Conservation (phyloP, 2,888 invertebrate species). For the Pyrocoelia pectoralis region DNA sequence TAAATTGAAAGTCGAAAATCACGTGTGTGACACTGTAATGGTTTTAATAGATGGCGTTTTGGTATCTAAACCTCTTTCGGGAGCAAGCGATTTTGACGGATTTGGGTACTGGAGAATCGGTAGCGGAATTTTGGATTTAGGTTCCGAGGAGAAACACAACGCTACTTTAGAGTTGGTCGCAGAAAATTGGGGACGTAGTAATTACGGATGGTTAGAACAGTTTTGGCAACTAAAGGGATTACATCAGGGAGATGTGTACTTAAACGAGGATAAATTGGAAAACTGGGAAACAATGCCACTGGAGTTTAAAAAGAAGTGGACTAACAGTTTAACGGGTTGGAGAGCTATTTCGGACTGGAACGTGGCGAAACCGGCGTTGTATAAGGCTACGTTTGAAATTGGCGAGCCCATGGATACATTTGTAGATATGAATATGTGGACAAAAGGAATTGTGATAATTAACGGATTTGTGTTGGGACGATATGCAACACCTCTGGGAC, state of each 20-base stretch:
- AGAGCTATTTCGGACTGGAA: too few species aligned
- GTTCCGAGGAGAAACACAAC: too few species aligned
- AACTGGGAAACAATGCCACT: conserved; percentile 63
- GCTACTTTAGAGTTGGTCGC: conserved; percentile 60
- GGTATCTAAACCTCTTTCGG: conserved; percentile 50
- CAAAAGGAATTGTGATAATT: conserved; percentile 81
- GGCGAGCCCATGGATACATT: conserved; percentile 70
- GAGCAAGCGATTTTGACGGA: conserved; percentile 47
- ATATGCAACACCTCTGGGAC: conserved; percentile 79
- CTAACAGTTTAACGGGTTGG: conserved; percentile 49
- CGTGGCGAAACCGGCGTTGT: conserved; percentile 67
- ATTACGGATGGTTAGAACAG: conserved; percentile 59
- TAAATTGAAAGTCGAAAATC: conserved; percentile 53
- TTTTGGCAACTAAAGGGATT: conserved; percentile 58
- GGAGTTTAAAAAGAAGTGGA: conserved; percentile 63
- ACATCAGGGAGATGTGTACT: conserved; percentile 58
- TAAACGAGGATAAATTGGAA: conserved; percentile 56
- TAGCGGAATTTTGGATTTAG: too few species aligned
- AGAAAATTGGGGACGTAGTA: conserved; percentile 86
- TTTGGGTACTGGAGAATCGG: conserved; percentile 58
- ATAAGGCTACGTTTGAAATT: conserved; percentile 60
- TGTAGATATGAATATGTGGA: conserved; percentile 77
- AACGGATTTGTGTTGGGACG: conserved; percentile 87
- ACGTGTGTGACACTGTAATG: conserved; percentile 62
- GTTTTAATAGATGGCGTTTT: conserved; percentile 59